Conservation (phyloP, 2,113 vertebrate species). For the Argyrosomus japonicus region DNA sequence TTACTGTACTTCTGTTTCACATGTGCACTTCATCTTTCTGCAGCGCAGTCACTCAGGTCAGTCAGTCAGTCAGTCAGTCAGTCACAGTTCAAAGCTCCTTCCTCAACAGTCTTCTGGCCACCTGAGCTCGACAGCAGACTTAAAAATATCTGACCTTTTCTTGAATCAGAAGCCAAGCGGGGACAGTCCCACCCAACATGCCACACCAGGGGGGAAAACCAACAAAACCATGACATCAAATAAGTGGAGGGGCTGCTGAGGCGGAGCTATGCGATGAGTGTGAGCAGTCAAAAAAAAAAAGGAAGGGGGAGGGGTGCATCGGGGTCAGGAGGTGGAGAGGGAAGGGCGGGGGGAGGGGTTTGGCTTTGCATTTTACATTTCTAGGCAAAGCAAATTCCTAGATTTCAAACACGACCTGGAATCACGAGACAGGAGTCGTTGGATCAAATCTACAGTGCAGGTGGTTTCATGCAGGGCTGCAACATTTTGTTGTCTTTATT, state of each 20-base stretch:
- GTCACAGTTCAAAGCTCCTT: conserved; percentile 45
- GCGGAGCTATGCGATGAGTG: conserved; percentile 62
- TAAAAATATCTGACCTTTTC: conserved; percentile 72
- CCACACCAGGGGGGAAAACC: conserved; percentile 59
- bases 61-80: conserved; percentile 32
- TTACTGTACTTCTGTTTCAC: conserved; percentile 60
- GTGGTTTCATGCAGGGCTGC: background rate
- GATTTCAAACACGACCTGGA: conserved; percentile 44
- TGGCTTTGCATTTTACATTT: conserved; percentile 54
- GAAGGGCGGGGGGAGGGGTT: conserved; percentile 47
- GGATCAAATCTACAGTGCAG: background rate
- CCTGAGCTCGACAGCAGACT: conserved; percentile 56
- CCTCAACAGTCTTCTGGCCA: conserved; percentile 35
- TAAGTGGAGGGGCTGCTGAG: conserved; percentile 60
- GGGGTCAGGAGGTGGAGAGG: conserved; percentile 70
- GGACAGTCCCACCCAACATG: conserved; percentile 62
- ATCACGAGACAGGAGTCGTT: background rate
- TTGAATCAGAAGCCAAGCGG: conserved; percentile 39
- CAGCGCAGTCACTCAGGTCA: conserved; percentile 37
- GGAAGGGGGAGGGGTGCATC: conserved; percentile 43
- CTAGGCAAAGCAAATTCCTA: conserved; percentile 44
- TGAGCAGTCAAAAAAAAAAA: conserved; percentile 39
- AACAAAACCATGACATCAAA: conserved; percentile 73
- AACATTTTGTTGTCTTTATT: background rate
- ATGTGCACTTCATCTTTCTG: conserved; percentile 37